Percentiles rank a stretch among this genome's conserved stretches.
Conservation (phyloP, 2,113 vertebrate species). For the Corapipo altera region DNA sequence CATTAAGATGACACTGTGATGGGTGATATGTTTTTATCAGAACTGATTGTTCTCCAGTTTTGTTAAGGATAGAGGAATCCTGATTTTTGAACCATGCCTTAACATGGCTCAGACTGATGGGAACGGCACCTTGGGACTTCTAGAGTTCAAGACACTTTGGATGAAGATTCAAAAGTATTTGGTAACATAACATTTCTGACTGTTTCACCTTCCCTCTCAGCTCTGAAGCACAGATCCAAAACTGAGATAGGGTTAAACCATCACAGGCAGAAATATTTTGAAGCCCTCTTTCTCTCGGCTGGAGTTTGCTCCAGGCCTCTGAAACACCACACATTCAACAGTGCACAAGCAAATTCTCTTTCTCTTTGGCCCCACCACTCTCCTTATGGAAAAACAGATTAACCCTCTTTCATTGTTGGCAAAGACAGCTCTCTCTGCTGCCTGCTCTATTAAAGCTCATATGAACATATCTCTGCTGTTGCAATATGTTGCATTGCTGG, state of each 20-base stretch:
- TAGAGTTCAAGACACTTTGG: conserved; percentile 86
- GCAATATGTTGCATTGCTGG: background rate
- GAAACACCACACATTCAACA: background rate
- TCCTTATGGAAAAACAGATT: background rate
- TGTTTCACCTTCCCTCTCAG: background rate
- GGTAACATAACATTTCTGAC: conserved; percentile 69
- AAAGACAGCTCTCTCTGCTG: background rate
- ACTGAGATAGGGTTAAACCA: background rate
- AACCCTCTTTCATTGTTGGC: background rate
- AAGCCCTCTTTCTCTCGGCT: background rate
- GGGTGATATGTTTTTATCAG: background rate
- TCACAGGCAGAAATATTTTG: background rate
- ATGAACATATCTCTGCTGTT: background rate
- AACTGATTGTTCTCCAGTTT: background rate
- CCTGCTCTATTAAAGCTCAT: background rate
- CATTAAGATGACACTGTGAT: background rate
- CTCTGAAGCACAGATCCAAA: background rate
- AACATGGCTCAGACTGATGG: conserved; percentile 60
- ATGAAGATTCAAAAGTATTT: conserved; percentile 88
- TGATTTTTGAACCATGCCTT: conserved; percentile 24
- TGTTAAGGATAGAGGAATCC: background rate
- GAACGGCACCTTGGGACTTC: conserved; percentile 78
- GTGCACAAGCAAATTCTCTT: background rate
- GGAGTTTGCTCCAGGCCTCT: background rate
- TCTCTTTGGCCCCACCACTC: background rate